phyloP scores from a whole-genome alignment of 2,888 invertebrate species.

The Drosophila kuntzei region DNA sequence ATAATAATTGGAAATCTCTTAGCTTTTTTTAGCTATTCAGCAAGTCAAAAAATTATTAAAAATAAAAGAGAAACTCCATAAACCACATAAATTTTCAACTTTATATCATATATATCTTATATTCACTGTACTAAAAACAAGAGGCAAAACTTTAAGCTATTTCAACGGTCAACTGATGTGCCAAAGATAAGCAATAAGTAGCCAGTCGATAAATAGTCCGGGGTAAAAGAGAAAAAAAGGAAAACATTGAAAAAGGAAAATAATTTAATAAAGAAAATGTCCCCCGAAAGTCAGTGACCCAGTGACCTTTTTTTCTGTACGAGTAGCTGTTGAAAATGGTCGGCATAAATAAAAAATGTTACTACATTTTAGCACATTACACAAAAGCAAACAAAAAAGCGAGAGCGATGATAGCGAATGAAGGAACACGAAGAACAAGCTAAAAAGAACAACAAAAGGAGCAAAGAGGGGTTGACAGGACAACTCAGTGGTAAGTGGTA shows the following conservation, averaged over 20 bases:
- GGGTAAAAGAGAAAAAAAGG: conserved; percentile 10
- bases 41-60: neutral
- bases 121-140: conserved; percentile 5
- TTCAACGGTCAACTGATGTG: conserved; percentile 58
- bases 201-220: conserved; percentile 50
- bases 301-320: conserved; percentile 60
- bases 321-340: conserved; percentile 45
- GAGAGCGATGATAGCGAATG: conserved; percentile 36
- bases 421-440: conserved; percentile 10
- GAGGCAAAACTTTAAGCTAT: conserved; percentile 22
- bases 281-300: conserved; percentile 42
- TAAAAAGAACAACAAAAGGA: conserved; percentile 15
- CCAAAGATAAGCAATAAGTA: conserved; percentile 63
- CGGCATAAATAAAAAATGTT: conserved; percentile 72
- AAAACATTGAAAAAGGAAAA: conserved; percentile 42
- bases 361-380: conserved; percentile 73
- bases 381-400: conserved; percentile 36
- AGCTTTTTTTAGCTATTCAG: neutral
- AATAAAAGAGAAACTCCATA: no score
- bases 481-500: conserved; percentile 12
- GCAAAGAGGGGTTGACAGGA: conserved; percentile 13
- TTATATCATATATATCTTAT: neutral
- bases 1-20: neutral
- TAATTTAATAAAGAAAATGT: conserved; percentile 73
- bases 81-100: neutral